A percentile compares a stretch with the other conserved stretches of the same genome.
These are phyloP conservation scores for Stenotaenia linearis DNA, from an alignment of 2,888 invertebrate species.

Conservation along the genomic window DNA sequence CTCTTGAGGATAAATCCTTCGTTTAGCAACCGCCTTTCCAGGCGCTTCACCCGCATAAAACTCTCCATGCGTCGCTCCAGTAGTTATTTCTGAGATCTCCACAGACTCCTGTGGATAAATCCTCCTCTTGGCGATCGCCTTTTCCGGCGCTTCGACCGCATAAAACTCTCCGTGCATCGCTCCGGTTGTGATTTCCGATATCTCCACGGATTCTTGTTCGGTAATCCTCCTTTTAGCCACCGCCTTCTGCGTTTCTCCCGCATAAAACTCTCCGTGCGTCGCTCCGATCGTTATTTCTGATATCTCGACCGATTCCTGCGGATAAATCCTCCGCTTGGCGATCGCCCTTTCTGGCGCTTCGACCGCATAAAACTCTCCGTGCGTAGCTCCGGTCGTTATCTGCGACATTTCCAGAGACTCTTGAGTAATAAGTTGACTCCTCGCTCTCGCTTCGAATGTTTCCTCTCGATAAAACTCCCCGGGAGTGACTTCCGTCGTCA, in stretches of 20 bases:
- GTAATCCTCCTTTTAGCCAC: constrained; percentile 13
- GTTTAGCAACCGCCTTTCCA: constrained; percentile 29
- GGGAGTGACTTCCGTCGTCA: constrained; percentile 42
- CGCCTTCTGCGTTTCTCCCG: no score
- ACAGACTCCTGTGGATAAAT: constrained; percentile 29
- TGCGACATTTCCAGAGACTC: constrained; percentile 30
- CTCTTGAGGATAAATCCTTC: constrained; percentile 35
- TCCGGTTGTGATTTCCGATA: constrained; percentile 33
- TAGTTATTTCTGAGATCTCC: constrained; percentile 18
- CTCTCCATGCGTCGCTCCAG: neutral
- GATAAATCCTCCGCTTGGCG: constrained; percentile 33
- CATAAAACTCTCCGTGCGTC: no score
- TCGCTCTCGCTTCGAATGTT: constrained; percentile 1
- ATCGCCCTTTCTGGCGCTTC: constrained; percentile 32
- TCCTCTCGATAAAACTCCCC: constrained; percentile 51
- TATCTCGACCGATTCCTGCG: constrained; percentile 36
- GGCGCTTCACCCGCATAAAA: constrained; percentile 33
- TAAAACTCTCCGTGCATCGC: constrained; percentile 53
- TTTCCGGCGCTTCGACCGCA: constrained; percentile 30
- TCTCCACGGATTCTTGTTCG: neutral
- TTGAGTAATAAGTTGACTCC: neutral
- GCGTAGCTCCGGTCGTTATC: neutral
- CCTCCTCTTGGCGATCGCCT: neutral
- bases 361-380: constrained; percentile 17
- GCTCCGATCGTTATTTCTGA: constrained; percentile 36